A percentile compares a stretch with the other conserved stretches of the same genome.
Evolutionary conservation across 1,140 invertebrate species (phyloP).

Genomic region (Ceratosolen fusciceps): DNA sequence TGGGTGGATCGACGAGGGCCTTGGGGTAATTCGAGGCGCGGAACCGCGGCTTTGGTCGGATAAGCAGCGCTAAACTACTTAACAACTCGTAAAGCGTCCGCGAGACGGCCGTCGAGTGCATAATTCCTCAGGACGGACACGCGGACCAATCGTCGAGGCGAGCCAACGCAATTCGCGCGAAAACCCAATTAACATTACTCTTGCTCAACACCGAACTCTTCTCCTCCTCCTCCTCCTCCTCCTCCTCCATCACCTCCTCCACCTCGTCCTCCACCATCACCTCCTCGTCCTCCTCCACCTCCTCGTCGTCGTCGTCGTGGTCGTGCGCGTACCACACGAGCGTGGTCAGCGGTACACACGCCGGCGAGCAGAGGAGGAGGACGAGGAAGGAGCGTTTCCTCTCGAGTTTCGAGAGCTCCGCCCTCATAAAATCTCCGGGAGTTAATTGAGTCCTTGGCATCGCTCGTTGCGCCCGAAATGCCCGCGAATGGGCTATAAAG

Average conservation of each 20-base stretch:
- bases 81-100: constrained; percentile 59
- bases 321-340: no score
- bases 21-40: constrained; percentile 21
- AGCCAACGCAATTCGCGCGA: constrained; percentile 59
- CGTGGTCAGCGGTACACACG: no score
- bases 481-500: constrained; percentile 41
- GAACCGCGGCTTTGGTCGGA: constrained; percentile 18
- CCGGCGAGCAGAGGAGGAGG: no score
- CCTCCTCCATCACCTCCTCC: not conserved
- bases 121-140: constrained; percentile 54
- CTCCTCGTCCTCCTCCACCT: not conserved
- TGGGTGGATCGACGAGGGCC: not conserved
- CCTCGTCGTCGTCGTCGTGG: no score
- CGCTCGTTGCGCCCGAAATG: constrained; percentile 34
- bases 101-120: constrained; percentile 53
- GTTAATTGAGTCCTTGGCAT: constrained; percentile 60
- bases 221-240: constrained; percentile 18
- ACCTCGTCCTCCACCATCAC: constrained; percentile 1
- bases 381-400: no score
- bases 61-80: constrained; percentile 62
- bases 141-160: constrained; percentile 46
- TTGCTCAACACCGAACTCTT: constrained; percentile 54
- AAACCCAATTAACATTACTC: constrained; percentile 62
- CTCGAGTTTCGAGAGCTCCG: constrained; percentile 39
- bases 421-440: constrained; percentile 62